Base-by-base conservation (phyloP, 2,113 vertebrate species). In the Ophthalmotilapia sp. region DNA sequence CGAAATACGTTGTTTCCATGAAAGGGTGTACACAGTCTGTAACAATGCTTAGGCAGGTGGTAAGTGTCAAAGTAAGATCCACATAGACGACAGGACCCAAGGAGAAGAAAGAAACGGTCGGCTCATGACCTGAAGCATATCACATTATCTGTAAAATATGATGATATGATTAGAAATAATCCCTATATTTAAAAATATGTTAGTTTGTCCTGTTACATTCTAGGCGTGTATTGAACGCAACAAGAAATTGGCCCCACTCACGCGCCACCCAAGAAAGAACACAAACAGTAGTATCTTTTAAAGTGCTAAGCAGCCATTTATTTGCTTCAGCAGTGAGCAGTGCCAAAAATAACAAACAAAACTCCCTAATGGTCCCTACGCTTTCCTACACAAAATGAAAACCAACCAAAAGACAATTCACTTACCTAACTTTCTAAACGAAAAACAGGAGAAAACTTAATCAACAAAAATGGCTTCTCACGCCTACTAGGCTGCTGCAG, bases 291-390 rank as follows among this genome's bases (percentile, higher is more conserved):
- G 10, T 21, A 12, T 54, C 51, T 54, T 54, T 21, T 33, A 33
- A 33, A 8, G n/a, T 54, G 51, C 51, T 54, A 21, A 12, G n/a
- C n/a, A 54, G 2, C n/a, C 53, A 54, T 12, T 54, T 54, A 54
- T 54, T 54, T 23, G 6, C 53, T 55, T 55, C 53, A 55, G 53
- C 21, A 55, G 53, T 0, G 53, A 54, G 53, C 53, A 55, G 21
- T 55, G 21, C 11, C 21, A 55, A 55, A 55, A 55, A 55, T 55
- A 55, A 23, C 21, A 55, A 55, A 55, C 53, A 55, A 55, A 55
- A 7, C 53, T 23, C 53, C 21, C 53, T 13, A 23, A 55, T 2
- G 53, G 53, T 55, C 53, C 6, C 4, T 13, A 26, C 0, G 4
- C 11, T 26, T 55, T 55, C 1, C n/a, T 23, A 55, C n/a, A 55